A percentile compares a stretch with the other conserved stretches of the same genome.
These are phyloP conservation scores for Albula glossodonta DNA, from an alignment of 2,113 vertebrate genomes.

Conservation along the genomic window DNA sequence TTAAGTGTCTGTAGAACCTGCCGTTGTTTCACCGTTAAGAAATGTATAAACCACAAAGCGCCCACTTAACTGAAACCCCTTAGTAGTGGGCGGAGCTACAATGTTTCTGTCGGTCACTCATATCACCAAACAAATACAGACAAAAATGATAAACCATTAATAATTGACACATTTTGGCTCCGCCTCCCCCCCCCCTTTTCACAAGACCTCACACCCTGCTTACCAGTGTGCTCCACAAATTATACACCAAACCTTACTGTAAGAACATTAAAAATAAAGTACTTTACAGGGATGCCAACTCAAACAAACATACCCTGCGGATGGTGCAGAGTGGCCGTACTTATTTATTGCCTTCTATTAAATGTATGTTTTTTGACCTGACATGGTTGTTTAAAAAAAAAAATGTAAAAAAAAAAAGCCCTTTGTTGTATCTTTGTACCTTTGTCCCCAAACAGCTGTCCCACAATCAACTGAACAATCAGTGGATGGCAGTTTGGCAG, in stretches of 20 bases:
- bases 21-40: neutral
- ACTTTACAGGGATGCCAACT: neutral
- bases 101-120: neutral
- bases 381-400: constrained; percentile 38
- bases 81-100: neutral
- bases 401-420: neutral
- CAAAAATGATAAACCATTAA: no score
- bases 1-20: neutral
- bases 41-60: neutral
- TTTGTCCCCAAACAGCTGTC: constrained; percentile 42
- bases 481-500: constrained; percentile 49
- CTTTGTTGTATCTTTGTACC: constrained; percentile 29
- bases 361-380: neutral
- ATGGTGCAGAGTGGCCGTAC: neutral
- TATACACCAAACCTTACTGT: neutral
- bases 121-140: neutral
- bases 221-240: neutral
- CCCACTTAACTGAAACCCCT: neutral
- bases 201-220: neutral
- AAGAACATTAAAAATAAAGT: neutral
- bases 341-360: neutral
- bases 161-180: neutral
- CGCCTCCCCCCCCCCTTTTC: neutral
- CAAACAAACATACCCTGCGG: neutral
- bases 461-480: constrained; percentile 61